Percentiles rank a stretch among this genome's conserved stretches.
These are phyloP conservation scores for Latrodectus geometricus DNA, from an alignment of 1,140 invertebrate species.

Conservation along the genomic window DNA sequence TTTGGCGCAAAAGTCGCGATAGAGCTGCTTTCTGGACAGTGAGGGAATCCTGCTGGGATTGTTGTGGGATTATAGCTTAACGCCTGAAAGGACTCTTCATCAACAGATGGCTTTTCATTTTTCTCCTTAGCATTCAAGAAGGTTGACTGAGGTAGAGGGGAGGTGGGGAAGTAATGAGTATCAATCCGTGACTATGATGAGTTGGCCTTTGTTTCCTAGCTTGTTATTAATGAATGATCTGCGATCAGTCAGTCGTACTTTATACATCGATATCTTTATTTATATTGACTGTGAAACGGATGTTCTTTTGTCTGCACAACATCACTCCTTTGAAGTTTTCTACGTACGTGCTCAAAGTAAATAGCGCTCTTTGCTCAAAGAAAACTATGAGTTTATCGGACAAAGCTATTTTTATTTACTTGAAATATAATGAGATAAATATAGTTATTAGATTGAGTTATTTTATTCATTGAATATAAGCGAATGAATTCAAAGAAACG, in stretches of 20 bases:
- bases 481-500: too few relatives aligned
- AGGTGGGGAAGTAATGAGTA: background rate
- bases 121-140: background rate
- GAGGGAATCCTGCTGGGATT: too few relatives aligned
- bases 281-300: background rate
- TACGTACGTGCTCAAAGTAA: too few relatives aligned
- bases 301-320: background rate
- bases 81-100: background rate
- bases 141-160: background rate
- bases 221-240: conserved; percentile 1
- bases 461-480: too few relatives aligned
- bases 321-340: too few relatives aligned
- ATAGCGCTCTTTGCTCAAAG: too few relatives aligned
- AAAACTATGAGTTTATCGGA: too few relatives aligned
- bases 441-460: too few relatives aligned
- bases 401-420: too few relatives aligned
- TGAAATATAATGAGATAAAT: too few relatives aligned
- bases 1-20: background rate
- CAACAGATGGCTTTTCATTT: background rate
- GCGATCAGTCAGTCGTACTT: background rate
- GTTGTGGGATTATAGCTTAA: background rate
- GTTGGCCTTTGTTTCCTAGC: background rate
- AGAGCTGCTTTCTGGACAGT: background rate
- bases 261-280: background rate
- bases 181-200: background rate